These are phyloP conservation scores for Numenius arquata DNA, from an alignment of 2,113 vertebrate species.

Conservation along the genomic window DNA sequence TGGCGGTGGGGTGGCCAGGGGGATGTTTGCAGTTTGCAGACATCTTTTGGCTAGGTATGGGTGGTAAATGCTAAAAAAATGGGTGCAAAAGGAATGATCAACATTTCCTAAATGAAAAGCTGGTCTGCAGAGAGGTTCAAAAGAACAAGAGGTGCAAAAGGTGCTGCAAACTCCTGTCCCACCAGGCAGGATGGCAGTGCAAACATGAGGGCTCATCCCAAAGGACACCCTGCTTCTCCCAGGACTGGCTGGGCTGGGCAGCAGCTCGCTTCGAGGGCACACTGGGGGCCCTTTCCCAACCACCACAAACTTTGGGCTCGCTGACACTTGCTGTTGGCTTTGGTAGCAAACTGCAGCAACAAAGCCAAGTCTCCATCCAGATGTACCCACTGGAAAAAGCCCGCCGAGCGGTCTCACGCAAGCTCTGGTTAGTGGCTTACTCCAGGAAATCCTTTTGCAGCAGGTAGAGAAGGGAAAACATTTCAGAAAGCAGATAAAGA, in stretches of 20 bases:
- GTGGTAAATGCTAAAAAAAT: background rate
- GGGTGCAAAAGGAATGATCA: background rate
- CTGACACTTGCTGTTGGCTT: background rate
- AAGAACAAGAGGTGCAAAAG: background rate
- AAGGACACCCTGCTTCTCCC: background rate
- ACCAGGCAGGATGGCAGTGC: background rate
- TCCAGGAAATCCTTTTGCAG: conserved; percentile 26
- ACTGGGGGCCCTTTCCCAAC: background rate
- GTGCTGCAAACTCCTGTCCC: background rate
- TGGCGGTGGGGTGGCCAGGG: accelerated
- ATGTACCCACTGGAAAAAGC: background rate
- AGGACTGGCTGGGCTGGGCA: accelerated
- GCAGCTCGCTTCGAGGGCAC: accelerated
- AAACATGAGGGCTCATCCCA: background rate
- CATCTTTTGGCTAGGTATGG: background rate
- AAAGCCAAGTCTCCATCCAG: background rate
- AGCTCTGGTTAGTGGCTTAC: background rate
- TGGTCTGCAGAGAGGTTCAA: background rate
- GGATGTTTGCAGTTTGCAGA: background rate
- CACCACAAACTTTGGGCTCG: background rate
- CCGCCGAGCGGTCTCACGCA: accelerated
- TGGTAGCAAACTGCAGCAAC: background rate
- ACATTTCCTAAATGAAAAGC: background rate
- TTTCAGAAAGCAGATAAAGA: background rate
- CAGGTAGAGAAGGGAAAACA: background rate